Percentiles rank a stretch among this genome's conserved stretches.
These are phyloP conservation scores for Meteorus sp. DNA, from an alignment of 1,140 invertebrate genomes.

Conservation along the genomic window DNA sequence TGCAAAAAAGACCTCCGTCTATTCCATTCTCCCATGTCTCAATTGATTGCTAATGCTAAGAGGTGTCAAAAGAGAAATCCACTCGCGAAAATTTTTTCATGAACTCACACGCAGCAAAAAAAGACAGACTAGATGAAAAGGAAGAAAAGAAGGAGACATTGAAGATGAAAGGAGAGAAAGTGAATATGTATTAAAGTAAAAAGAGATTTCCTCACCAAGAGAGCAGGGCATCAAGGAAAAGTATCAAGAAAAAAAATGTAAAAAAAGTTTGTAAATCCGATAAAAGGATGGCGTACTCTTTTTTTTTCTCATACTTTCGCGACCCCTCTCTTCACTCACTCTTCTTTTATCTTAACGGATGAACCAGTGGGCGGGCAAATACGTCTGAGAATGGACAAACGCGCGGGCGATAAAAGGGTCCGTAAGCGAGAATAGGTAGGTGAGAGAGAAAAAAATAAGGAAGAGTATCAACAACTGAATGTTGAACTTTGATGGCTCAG, in stretches of 20 bases:
- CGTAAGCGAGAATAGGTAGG: constrained; percentile 5
- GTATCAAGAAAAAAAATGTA: constrained; percentile 21
- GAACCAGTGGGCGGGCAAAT: constrained; percentile 3
- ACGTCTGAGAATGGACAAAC: constrained; percentile 3
- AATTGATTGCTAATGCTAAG: no score
- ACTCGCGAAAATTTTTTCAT: no score
- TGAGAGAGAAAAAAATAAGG: constrained; percentile 3
- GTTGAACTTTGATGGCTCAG: neutral
- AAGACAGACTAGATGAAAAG: no score
- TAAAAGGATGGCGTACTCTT: constrained; percentile 20
- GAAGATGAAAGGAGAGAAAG: neutral
- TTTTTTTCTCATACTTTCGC: neutral
- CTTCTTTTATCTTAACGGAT: constrained; percentile 17
- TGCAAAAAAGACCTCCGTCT: no score
- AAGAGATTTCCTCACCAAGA: no score
- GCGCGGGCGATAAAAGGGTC: constrained; percentile 23
- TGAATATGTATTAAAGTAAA: no score
- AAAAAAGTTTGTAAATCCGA: constrained; percentile 23
- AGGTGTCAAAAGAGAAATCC: no score
- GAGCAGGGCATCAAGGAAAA: neutral
- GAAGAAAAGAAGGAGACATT: neutral
- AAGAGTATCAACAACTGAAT: no score
- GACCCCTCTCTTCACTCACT: neutral
- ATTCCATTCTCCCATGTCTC: no score
- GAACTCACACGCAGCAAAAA: no score